Conservation (phyloP, 2,797 vertebrate species). For the Anabacerthia variegaticeps region DNA sequence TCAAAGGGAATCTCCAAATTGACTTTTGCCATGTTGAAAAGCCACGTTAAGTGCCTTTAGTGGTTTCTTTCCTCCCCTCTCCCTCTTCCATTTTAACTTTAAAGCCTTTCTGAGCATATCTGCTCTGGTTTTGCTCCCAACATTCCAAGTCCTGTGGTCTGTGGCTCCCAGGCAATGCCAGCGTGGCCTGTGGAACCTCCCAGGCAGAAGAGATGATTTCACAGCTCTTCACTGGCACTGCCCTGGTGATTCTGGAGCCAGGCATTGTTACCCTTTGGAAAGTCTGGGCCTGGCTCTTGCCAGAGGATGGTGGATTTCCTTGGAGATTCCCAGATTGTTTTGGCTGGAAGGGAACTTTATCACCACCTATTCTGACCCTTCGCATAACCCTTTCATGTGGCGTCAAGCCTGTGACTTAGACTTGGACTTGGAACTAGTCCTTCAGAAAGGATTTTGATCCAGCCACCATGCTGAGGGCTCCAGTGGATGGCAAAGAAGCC, state of each 20-base stretch:
- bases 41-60: background rate
- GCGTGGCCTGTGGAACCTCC: background rate
- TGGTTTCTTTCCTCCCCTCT: background rate
- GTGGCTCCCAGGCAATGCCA: background rate
- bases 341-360: constrained; percentile 38
- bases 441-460: background rate
- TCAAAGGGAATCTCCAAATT: background rate
- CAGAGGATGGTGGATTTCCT: constrained; percentile 20
- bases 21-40: background rate
- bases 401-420: background rate
- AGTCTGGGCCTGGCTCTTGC: constrained; percentile 1
- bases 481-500: background rate
- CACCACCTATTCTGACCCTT: constrained; percentile 19
- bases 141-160: constrained; percentile 15
- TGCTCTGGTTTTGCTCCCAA: constrained; percentile 13
- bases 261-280: background rate
- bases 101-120: background rate
- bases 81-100: background rate
- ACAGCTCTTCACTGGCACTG: background rate
- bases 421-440: background rate
- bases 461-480: background rate
- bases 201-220: constrained; percentile 43
- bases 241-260: background rate
- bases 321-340: constrained; percentile 10
- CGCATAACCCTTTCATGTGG: background rate